These are phyloP conservation scores for Monopis laevigella DNA, from an alignment of 2,888 invertebrate species.

Conservation along the genomic window DNA sequence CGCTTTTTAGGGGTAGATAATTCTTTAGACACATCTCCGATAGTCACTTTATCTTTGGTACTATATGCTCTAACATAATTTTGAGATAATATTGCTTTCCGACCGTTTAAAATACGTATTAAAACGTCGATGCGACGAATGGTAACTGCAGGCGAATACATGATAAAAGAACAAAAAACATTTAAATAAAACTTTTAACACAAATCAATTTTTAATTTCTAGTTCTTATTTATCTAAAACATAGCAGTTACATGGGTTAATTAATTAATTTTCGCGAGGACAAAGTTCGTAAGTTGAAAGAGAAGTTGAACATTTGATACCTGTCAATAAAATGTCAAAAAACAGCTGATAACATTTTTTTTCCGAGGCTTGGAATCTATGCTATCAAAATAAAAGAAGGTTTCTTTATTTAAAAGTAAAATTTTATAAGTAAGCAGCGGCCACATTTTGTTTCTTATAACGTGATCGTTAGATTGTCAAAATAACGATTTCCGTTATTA, in stretches of 20 bases:
- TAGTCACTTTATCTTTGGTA: slow-evolving; percentile 69
- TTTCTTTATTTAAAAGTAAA: too few relatives aligned
- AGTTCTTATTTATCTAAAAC: slow-evolving; percentile 4
- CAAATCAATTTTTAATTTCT: not conserved
- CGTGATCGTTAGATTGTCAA: too few relatives aligned
- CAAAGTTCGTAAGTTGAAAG: too few relatives aligned
- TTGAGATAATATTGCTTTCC: slow-evolving; percentile 40
- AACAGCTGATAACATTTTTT: slow-evolving; percentile 5
- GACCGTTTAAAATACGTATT: slow-evolving; percentile 52
- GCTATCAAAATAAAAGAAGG: too few relatives aligned
- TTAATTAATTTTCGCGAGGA: too few relatives aligned
- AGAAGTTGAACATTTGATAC: too few relatives aligned
- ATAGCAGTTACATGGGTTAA: too few relatives aligned
- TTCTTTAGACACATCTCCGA: slow-evolving; percentile 77
- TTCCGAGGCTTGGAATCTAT: too few relatives aligned
- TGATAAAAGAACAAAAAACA: slow-evolving; percentile 18
- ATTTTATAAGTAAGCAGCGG: too few relatives aligned
- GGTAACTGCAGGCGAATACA: slow-evolving; percentile 51
- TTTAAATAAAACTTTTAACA: not conserved
- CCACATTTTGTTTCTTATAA: too few relatives aligned
- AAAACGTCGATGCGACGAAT: slow-evolving; percentile 58
- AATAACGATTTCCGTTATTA: too few relatives aligned
- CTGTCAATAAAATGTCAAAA: not conserved
- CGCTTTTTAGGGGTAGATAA: slow-evolving; percentile 68
- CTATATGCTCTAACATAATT: slow-evolving; percentile 52